These are phyloP conservation scores for Coranthus polyacanthus DNA, from an alignment of 2,797 vertebrate genomes.

Conservation along the genomic window DNA sequence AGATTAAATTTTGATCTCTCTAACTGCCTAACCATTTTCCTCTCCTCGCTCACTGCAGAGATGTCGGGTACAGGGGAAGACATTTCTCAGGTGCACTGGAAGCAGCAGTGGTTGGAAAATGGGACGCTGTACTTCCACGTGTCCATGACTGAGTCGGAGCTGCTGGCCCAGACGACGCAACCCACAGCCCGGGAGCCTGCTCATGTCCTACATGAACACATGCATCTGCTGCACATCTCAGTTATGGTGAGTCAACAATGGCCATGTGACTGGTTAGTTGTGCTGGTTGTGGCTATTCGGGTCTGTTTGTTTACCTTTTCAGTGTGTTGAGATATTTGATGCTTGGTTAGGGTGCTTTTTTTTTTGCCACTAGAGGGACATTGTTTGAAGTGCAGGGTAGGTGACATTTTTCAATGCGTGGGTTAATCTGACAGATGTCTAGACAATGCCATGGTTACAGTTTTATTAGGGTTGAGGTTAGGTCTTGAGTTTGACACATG, in stretches of 20 bases:
- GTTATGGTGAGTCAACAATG: slow-evolving; percentile 92
- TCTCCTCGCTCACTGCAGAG: slow-evolving; percentile 82
- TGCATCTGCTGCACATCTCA: slow-evolving; percentile 97
- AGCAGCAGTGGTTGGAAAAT: slow-evolving; percentile 98
- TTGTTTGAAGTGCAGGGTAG: no score
- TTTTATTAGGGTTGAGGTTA: no score
- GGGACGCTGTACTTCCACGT: slow-evolving; percentile 98
- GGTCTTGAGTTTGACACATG: no score
- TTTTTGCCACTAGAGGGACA: no score
- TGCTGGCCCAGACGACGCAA: slow-evolving; percentile 87
- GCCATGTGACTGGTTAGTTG: background rate
- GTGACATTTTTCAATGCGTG: no score
- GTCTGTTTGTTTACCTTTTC: no score
- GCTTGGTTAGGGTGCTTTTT: no score
- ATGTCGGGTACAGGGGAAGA: slow-evolving; percentile 95
- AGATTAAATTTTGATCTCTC: slow-evolving; percentile 17
- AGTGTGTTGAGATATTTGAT: no score
- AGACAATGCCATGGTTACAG: no score
- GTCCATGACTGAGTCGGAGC: slow-evolving; percentile 91
- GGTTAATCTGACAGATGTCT: no score
- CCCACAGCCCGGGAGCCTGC: slow-evolving; percentile 91
- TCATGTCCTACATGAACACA: slow-evolving; percentile 92
- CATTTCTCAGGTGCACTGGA: slow-evolving; percentile 97
- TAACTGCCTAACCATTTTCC: slow-evolving; percentile 13
- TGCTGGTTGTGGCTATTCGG: background rate